phyloP scores from a whole-genome alignment of 1,140 invertebrate genomes.

The Trichomalopsis sarcophagae region DNA sequence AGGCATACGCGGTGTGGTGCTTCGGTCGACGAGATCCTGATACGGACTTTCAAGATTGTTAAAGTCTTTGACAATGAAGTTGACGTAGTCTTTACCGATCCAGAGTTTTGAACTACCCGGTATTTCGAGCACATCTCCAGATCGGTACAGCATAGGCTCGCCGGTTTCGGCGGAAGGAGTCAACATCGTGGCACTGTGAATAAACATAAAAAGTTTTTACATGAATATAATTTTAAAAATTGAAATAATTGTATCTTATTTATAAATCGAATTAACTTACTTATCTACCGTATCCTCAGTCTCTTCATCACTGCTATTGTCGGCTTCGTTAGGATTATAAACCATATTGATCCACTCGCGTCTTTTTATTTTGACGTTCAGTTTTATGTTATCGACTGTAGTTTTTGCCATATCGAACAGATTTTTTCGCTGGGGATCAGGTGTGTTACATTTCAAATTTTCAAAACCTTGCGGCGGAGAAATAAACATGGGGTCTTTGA shows the following conservation, averaged over 20 bases:
- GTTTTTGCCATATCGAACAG: constrained; percentile 75
- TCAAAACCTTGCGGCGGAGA: constrained; percentile 69
- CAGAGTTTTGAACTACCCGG: constrained; percentile 90
- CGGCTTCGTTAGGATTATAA: constrained; percentile 77
- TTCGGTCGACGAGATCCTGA: constrained; percentile 91
- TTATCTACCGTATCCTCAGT: constrained; percentile 72
- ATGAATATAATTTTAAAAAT: neutral
- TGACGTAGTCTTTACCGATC: constrained; percentile 98
- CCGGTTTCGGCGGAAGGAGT: constrained; percentile 50
- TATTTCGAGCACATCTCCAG: constrained; percentile 61
- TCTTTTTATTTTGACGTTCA: constrained; percentile 77
- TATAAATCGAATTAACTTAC: constrained; percentile 61
- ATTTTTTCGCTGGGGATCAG: constrained; percentile 81
- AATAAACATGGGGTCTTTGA: constrained; percentile 77
- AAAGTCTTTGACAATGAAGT: constrained; percentile 99
- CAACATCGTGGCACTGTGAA: constrained; percentile 50
- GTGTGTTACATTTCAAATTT: constrained; percentile 80
- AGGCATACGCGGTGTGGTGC: constrained; percentile 94
- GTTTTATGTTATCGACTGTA: constrained; percentile 76
- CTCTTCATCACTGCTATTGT: constrained; percentile 70
- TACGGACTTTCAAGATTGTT: constrained; percentile 92
- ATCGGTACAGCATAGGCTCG: constrained; percentile 55
- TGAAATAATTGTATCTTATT: neutral
- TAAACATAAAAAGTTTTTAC: neutral
- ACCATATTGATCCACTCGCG: constrained; percentile 83